A percentile compares a stretch with the other conserved stretches of the same genome.
These are phyloP conservation scores for Cygnus olor DNA, from an alignment of 2,797 vertebrate genomes.

Conservation along the genomic window DNA sequence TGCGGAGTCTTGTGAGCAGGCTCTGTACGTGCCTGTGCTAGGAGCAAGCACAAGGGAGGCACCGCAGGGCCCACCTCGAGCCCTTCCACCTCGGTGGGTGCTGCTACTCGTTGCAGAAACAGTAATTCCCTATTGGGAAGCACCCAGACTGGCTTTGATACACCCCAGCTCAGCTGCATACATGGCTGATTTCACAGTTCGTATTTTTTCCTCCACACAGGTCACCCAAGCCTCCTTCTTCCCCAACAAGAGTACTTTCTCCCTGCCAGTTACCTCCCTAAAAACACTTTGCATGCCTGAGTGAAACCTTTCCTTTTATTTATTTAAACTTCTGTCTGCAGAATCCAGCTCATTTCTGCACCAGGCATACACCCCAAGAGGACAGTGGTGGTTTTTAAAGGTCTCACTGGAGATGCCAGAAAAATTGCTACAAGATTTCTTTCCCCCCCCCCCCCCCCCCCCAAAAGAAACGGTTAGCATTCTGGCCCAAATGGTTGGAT, in stretches of 20 bases:
- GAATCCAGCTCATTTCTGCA: neutral
- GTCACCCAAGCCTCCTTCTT: neutral
- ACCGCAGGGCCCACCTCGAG: neutral
- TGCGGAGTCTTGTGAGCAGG: neutral
- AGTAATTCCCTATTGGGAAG: fast-evolving
- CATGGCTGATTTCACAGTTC: neutral
- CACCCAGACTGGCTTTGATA: neutral
- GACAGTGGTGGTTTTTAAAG: neutral
- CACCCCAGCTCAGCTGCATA: neutral
- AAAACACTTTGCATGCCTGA: fast-evolving
- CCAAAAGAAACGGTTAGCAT: fast-evolving
- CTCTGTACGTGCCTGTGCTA: neutral
- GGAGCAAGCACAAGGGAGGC: neutral
- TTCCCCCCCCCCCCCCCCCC: too few relatives aligned
- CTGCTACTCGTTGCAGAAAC: neutral
- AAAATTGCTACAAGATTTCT: neutral
- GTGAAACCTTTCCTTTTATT: neutral
- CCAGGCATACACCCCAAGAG: fast-evolving
- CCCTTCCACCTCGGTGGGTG: fast-evolving
- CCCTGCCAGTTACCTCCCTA: neutral
- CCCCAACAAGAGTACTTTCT: neutral
- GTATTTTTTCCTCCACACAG: neutral
- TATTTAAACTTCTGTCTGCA: neutral
- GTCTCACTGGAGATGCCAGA: neutral
- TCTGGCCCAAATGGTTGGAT: fast-evolving